Evolutionary conservation across 2,797 vertebrate species (phyloP), one percentile per base, ranked within the genome.

Genomic region (Pseudotriccus pelzelni): DNA sequence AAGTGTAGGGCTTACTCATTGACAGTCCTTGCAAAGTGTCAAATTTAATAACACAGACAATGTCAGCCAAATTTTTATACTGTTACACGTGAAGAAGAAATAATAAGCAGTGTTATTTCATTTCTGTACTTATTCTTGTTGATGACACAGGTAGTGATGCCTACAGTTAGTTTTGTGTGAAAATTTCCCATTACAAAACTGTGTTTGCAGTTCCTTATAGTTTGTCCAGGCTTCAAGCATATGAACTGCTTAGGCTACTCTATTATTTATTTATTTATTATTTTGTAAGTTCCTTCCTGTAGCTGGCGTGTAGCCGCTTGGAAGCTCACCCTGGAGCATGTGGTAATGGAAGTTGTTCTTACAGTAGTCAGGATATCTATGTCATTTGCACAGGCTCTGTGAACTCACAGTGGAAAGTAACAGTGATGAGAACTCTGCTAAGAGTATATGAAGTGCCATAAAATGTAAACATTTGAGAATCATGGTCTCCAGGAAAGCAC

Each of bases 311-410:
- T 32, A 75, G 50, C 43, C 73, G 39, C 47, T 41, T 36, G 58
- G 59, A 87, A 73, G 25, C 14, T 70, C 53, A 74, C 14, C 18
- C 47, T 63, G 18, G 3, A 79, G 3, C 8, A 3, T 21, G 20
- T 0, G 0, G 12, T 37, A 36, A 52, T 4, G 3, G 36, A 60
- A 50, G 27, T 4, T 69, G 12, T n/a, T 75, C n/a, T 84, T 11
- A 21, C 22, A 44, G 2, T 20, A 53, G 13, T 4, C 1, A 1
- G 83, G 39, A 69, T 11, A 50, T n/a, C 13, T 14, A 53, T 0
- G 0, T 32, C 5, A n/a, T 73, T 73, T 80, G 6, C 39, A 66
- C 14, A 62, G 50, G 12, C 46, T 53, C 28, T 68, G 13, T 39
- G 28, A 58, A 63, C 25, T 63, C 34, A 27, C 7, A 27, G 14